Evolutionary conservation across 2,797 vertebrate species (phyloP), one percentile per base, ranked within the genome.

Genomic region (Anguilla pacifica): DNA sequence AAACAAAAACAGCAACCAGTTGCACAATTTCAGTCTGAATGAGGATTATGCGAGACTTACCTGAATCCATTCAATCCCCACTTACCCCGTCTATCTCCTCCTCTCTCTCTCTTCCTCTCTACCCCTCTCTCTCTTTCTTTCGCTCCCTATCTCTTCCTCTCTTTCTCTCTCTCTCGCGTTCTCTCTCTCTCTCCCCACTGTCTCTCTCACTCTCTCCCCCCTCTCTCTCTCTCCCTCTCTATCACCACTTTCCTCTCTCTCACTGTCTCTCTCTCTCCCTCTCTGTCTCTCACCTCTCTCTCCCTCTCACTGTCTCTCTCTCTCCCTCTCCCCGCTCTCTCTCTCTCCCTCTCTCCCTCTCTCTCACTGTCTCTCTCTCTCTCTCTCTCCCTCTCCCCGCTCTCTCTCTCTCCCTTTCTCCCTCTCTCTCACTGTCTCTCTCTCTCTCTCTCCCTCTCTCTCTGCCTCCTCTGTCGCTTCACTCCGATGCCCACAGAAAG

Each of bases 11-110:
- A 25, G 31, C 88, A 90, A 93, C 91, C 90, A 91, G 86, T 91
- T 88, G 86, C 90, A 7, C 77, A 90, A 91, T 91, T 91, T 91
- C 87, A 86, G 90, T 86, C 91, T 87, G 90, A 91, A 86, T 84
- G 89, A 88, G 91, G 92, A 91, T 95, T 93, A 93, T 89, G 2
- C 91, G 43, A 87, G 31, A 43, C 91, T 86, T 85, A 92, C 88
- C 87, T 89, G 93, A 94, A 94, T 94, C 94, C 93, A 85, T 43
- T 86, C 90, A 86, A 94, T 93, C 91, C 93, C 91, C 85, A 86
- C 89, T 92, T 91, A 92, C 91, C 79, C 55, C 25, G 86, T 51
- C 89, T 82, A 88, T 70, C 85, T 90, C 89, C 89, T 90, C 89
- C 88, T 49, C 85, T 17, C 4, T 51, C 13, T 3, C 83, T 2